Evolutionary conservation across 2,888 invertebrate genomes (phyloP).

Genomic region (Lasiommata megera): DNA sequence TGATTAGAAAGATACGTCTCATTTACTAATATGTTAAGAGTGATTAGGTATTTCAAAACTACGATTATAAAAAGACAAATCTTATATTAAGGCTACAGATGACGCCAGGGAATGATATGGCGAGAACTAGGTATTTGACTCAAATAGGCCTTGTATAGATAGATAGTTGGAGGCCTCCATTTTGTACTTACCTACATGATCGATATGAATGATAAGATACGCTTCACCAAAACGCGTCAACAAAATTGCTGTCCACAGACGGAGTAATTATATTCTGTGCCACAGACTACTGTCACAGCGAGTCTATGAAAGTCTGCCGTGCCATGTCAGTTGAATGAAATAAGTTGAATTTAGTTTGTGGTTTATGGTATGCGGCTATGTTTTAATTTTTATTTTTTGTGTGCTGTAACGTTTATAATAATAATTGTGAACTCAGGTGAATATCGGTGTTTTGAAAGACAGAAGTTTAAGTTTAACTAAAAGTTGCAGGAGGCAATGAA

Average conservation of each 20-base stretch:
- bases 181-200: too few relatives aligned
- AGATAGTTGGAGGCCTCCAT: too few relatives aligned
- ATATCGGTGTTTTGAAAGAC: conserved; percentile 63
- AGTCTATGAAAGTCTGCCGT: conserved; percentile 11
- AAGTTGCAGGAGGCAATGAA: conserved; percentile 80
- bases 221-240: neutral
- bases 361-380: conserved; percentile 66
- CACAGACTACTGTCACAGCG: neutral
- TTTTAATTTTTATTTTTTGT: conserved; percentile 65
- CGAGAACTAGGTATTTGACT: too few relatives aligned
- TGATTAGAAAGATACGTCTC: too few relatives aligned
- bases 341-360: neutral
- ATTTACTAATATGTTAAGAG: too few relatives aligned
- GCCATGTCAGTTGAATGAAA: conserved; percentile 58
- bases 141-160: too few relatives aligned
- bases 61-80: too few relatives aligned
- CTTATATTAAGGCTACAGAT: too few relatives aligned
- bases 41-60: too few relatives aligned
- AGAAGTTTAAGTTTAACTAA: conserved; percentile 50
- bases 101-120: too few relatives aligned
- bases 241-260: too few relatives aligned
- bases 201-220: neutral
- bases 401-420: conserved; percentile 54
- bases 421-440: conserved; percentile 48
- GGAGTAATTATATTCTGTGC: too few relatives aligned